Evolutionary conservation across 2,797 vertebrate genomes (phyloP).

Genomic region (Astyanax mexicanus): DNA sequence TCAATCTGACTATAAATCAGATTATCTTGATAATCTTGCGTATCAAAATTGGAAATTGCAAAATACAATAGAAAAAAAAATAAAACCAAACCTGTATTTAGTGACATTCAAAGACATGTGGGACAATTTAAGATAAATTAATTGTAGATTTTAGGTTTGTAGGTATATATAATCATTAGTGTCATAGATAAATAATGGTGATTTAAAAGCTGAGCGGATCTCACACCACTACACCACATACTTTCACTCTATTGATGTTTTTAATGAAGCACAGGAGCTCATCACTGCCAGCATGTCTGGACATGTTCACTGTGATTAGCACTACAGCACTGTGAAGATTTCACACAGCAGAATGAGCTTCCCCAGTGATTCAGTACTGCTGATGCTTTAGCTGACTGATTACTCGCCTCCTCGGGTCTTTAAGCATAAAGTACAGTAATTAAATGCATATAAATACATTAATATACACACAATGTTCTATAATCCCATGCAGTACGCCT

Average conservation of each 20-base stretch:
- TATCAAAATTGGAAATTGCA: too few species aligned
- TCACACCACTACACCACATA: constrained; percentile 17
- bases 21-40: too few species aligned
- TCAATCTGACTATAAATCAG: too few species aligned
- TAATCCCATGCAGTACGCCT: background rate
- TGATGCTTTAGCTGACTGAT: constrained; percentile 27
- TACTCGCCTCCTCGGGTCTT: too few species aligned
- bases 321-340: constrained; percentile 63
- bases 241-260: constrained; percentile 32
- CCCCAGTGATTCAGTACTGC: constrained; percentile 51
- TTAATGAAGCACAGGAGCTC: constrained; percentile 39
- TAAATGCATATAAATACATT: background rate
- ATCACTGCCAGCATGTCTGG: constrained; percentile 74
- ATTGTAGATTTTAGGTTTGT: too few species aligned
- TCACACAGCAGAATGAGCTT: constrained; percentile 78
- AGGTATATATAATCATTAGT: constrained; percentile 19
- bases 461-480: too few species aligned
- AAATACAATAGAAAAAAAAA: too few species aligned
- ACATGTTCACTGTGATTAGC: constrained; percentile 74
- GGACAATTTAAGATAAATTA: too few species aligned
- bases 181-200: constrained; percentile 34
- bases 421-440: background rate
- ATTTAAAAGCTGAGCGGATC: constrained; percentile 32
- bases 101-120: too few species aligned
- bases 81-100: too few species aligned